These are phyloP conservation scores for Choloepus hoffmanni DNA, from an alignment of 2,113 vertebrate species.

Conservation along the genomic window DNA sequence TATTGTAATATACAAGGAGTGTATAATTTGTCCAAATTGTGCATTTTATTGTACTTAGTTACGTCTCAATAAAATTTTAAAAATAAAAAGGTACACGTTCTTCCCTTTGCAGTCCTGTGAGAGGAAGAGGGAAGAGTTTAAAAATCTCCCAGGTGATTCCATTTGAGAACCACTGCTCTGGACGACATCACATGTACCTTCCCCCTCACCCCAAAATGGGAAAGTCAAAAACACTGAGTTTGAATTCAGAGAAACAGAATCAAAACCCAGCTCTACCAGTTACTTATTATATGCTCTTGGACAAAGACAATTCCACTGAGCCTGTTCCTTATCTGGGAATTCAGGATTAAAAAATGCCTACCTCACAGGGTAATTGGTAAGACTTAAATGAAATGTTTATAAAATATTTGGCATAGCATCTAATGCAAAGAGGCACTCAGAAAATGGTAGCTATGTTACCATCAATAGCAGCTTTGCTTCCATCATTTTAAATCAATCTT, in stretches of 20 bases:
- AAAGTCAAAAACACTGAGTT: not conserved
- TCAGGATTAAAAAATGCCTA: not conserved
- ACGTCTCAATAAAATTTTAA: not conserved
- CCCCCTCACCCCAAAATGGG: not conserved
- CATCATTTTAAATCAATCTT: constrained; percentile 49
- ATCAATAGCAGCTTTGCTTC: constrained; percentile 20
- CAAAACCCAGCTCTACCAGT: constrained; percentile 20
- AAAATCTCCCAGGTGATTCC: not conserved
- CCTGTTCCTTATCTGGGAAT: constrained; percentile 15
- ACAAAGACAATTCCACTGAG: constrained; percentile 20
- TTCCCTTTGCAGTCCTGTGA: not conserved
- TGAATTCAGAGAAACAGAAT: constrained; percentile 17
- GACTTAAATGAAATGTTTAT: not conserved
- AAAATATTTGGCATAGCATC: not conserved
- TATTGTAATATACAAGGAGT: not conserved
- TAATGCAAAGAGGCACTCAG: constrained; percentile 12
- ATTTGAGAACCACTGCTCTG: not conserved
- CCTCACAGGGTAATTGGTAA: not conserved
- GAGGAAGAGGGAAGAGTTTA: not conserved
- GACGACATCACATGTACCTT: not conserved
- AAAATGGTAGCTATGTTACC: not conserved
- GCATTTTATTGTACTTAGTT: not conserved
- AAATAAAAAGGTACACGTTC: not conserved
- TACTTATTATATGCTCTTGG: not conserved
- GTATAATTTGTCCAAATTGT: not conserved